A percentile compares a stretch with the other conserved stretches of the same genome.
phyloP scores from a whole-genome alignment of 2,888 invertebrate species.

The Papilio protenor region DNA sequence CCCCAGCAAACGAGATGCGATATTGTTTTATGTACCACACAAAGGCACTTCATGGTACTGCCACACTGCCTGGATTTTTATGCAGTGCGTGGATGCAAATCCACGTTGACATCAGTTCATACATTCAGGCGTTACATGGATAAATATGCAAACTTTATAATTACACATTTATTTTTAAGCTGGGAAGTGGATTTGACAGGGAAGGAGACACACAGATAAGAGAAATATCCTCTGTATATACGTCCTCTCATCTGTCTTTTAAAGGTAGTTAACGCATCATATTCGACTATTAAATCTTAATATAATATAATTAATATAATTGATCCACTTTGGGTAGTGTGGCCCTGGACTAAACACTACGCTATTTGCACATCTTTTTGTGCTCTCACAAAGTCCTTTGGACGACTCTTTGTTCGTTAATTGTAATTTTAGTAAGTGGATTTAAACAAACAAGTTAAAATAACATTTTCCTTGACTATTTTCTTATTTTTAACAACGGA shows the following conservation, averaged over 20 bases:
- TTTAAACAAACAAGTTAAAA: constrained; percentile 18
- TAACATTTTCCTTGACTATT: background rate
- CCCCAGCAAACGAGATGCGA: constrained; percentile 69
- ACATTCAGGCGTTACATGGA: background rate
- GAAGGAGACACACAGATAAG: no score
- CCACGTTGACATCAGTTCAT: background rate
- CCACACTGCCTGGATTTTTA: background rate
- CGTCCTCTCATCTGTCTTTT: no score
- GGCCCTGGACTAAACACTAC: background rate
- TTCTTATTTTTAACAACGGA: background rate
- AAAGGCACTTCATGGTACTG: constrained; percentile 49
- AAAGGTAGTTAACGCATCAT: no score
- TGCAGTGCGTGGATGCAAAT: background rate
- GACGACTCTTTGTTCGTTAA: constrained; percentile 16
- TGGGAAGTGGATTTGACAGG: no score
- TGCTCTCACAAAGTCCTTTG: constrained; percentile 9
- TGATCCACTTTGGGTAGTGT: background rate
- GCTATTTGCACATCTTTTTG: constrained; percentile 42
- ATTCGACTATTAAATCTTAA: background rate
- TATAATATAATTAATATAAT: no score
- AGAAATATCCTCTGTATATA: no score
- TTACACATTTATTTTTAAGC: no score
- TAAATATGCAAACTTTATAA: no score
- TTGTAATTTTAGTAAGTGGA: constrained; percentile 19
- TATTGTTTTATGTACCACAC: constrained; percentile 68